Percentiles rank a stretch among this genome's conserved stretches.
Evolutionary conservation across 1,140 invertebrate genomes (phyloP).

Genomic region (Drosophila arawakana): DNA sequence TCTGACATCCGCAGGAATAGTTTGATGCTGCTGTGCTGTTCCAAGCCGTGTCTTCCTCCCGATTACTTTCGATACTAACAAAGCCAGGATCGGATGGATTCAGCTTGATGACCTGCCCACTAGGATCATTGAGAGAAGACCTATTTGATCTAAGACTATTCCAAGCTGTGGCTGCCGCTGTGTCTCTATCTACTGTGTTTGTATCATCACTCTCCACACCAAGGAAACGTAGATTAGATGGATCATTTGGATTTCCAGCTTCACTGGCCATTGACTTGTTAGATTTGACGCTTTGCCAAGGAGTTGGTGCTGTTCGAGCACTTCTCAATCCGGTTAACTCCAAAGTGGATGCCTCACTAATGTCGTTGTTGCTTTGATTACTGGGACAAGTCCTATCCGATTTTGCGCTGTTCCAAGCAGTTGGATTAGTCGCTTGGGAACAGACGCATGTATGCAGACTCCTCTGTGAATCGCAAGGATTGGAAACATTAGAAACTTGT

Average conservation of each 20-base stretch:
- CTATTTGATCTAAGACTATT: background rate
- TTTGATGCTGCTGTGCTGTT: background rate
- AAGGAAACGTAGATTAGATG: background rate
- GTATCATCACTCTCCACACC: background rate
- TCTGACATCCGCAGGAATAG: background rate
- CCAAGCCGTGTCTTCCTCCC: too few relatives aligned
- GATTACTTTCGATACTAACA: too few relatives aligned
- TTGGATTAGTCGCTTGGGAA: background rate
- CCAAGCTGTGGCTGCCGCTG: background rate
- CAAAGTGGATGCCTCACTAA: too few relatives aligned
- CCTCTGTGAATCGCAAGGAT: background rate
- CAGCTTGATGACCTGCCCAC: too few relatives aligned
- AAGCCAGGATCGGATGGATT: too few relatives aligned
- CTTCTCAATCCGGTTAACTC: too few relatives aligned
- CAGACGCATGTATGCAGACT: background rate
- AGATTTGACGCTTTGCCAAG: background rate
- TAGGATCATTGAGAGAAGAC: too few relatives aligned
- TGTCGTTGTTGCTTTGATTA: too few relatives aligned
- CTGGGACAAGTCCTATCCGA: background rate
- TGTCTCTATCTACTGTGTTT: too few relatives aligned
- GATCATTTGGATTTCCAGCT: background rate
- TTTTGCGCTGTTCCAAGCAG: background rate
- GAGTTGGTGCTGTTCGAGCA: too few relatives aligned
- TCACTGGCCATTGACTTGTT: background rate
- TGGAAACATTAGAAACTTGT: background rate